Percentiles rank a stretch among this genome's conserved stretches.
These are phyloP conservation scores for Sphenodon punctatus DNA, from an alignment of 2,797 vertebrate species.

Conservation along the genomic window DNA sequence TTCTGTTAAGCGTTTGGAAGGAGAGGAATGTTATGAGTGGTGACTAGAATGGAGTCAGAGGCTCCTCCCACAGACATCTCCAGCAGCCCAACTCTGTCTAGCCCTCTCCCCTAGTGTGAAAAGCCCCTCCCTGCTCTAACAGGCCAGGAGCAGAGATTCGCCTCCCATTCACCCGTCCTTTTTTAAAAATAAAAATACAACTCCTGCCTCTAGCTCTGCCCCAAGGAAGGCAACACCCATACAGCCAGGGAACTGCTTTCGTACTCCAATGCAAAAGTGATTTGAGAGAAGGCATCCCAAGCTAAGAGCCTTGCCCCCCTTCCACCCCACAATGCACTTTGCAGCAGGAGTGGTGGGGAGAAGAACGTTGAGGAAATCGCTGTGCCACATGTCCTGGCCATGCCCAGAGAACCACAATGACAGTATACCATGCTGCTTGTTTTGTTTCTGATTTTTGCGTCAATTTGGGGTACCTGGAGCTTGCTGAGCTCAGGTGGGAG, in stretches of 20 bases:
- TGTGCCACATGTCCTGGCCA: neutral
- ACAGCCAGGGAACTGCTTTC: neutral
- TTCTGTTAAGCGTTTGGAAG: slow-evolving; percentile 13
- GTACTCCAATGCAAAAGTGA: neutral
- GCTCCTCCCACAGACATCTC: neutral
- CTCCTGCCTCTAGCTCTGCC: neutral
- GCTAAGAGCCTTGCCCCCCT: neutral
- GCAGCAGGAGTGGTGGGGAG: neutral
- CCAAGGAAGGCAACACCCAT: neutral
- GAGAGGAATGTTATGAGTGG: slow-evolving; percentile 12
- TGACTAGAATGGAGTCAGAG: neutral
- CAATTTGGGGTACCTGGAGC: slow-evolving; percentile 14
- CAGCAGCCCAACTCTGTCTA: neutral
- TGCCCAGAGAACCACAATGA: slow-evolving; percentile 41
- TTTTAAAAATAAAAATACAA: neutral
- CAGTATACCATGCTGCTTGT: slow-evolving; percentile 29
- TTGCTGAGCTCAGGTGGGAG: slow-evolving; percentile 21
- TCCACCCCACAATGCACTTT: neutral
- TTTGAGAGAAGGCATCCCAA: neutral
- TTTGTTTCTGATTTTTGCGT: slow-evolving; percentile 6
- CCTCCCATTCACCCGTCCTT: neutral
- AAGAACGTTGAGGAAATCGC: neutral
- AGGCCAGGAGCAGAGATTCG: neutral
- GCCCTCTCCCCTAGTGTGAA: neutral
- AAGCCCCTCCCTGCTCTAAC: neutral